Evolutionary conservation across 2,113 vertebrate genomes (phyloP).

Genomic region (Chitala chitala): DNA sequence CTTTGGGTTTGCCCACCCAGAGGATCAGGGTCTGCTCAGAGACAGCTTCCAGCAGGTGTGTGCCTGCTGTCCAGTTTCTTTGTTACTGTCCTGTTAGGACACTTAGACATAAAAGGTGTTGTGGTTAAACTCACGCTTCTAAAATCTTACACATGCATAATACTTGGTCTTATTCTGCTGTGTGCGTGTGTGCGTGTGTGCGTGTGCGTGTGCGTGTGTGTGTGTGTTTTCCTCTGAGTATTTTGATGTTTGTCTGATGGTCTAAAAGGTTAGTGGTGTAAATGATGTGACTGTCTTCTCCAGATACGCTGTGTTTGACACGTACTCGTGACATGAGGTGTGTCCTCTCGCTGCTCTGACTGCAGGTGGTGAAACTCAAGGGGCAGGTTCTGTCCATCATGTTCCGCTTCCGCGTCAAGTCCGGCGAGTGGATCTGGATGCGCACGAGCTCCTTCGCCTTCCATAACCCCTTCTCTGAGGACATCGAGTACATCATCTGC

Average conservation of each 20-base stretch:
- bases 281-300: no score
- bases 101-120: not conserved
- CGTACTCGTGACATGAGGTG: not conserved
- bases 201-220: no score
- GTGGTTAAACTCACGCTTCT: not conserved
- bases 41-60: constrained; percentile 92
- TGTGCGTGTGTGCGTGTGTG: no score
- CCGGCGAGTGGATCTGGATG: constrained; percentile 89
- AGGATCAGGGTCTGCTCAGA: constrained; percentile 85
- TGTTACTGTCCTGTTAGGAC: not conserved
- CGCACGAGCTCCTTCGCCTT: constrained; percentile 97
- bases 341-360: not conserved
- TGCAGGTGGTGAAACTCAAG: constrained; percentile 90
- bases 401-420: constrained; percentile 92
- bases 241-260: no score
- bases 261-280: no score
- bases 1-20: constrained; percentile 86
- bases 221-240: no score
- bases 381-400: constrained; percentile 96
- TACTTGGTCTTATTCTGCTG: no score
- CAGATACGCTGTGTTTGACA: no score
- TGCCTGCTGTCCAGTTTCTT: not conserved
- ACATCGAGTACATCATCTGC: constrained; percentile 98
- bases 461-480: constrained; percentile 97
- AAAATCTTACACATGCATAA: no score